phyloP scores from a whole-genome alignment of 1,140 invertebrate genomes.

The Drosophila kepulauana region DNA sequence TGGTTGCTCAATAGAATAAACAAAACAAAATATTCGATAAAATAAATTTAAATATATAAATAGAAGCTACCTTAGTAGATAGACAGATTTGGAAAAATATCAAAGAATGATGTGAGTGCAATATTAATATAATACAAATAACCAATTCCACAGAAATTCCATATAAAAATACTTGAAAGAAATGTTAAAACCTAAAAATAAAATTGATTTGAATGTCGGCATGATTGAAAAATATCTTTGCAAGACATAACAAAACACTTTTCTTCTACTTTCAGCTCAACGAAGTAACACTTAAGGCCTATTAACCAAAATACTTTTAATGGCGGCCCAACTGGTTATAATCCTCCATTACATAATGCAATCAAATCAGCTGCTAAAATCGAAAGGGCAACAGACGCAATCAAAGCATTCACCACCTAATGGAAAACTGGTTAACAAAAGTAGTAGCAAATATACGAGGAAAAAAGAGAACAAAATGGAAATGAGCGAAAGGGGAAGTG shows the following conservation, averaged over 20 bases:
- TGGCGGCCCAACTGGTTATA: conserved; percentile 4
- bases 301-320: background rate
- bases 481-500: background rate
- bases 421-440: conserved; percentile 60
- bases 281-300: conserved; percentile 1
- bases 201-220: background rate
- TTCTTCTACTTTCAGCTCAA: background rate
- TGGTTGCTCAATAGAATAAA: too few relatives aligned
- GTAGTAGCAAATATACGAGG: background rate
- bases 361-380: conserved; percentile 45
- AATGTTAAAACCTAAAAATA: background rate
- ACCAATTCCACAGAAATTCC: too few relatives aligned
- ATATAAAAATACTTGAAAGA: too few relatives aligned
- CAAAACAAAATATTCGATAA: too few relatives aligned
- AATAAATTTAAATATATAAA: too few relatives aligned
- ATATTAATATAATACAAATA: too few relatives aligned
- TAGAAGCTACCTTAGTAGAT: too few relatives aligned
- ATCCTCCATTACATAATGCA: conserved; percentile 18
- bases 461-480: background rate
- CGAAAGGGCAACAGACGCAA: conserved; percentile 52
- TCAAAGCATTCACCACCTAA: conserved; percentile 60
- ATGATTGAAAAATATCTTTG: background rate
- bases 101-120: background rate
- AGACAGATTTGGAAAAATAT: background rate
- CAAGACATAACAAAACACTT: background rate